These are phyloP conservation scores for Gryllus longicercus DNA, from an alignment of 2,888 invertebrate species.

Conservation along the genomic window DNA sequence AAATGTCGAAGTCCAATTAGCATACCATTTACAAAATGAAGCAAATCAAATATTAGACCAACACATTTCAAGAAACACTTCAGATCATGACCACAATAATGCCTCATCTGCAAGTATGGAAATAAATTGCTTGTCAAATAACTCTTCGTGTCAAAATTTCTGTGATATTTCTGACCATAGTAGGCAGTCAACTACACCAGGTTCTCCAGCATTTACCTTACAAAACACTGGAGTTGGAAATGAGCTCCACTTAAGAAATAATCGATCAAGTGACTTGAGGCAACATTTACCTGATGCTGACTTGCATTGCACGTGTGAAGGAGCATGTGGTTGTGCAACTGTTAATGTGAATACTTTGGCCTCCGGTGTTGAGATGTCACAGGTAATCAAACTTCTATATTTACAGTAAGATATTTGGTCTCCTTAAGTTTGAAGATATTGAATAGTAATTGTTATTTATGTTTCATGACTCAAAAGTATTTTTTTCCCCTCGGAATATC, in stretches of 20 bases:
- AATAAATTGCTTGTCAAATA: neutral
- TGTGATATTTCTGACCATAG: neutral
- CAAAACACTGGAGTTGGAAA: neutral
- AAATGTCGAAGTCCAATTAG: neutral
- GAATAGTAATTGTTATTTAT: too few relatives aligned
- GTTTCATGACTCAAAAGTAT: too few relatives aligned
- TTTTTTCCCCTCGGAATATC: too few relatives aligned
- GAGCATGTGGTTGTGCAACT: conserved; percentile 21
- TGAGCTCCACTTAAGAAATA: too few relatives aligned
- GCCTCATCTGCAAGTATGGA: neutral
- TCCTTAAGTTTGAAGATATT: too few relatives aligned
- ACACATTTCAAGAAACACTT: neutral
- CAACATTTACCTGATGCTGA: too few relatives aligned
- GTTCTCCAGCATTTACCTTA: neutral
- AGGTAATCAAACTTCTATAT: neutral
- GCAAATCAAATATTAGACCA: neutral
- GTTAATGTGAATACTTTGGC: neutral
- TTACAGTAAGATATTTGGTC: too few relatives aligned
- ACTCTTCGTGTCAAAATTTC: neutral
- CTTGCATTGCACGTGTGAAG: conserved; percentile 11
- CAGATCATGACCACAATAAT: neutral
- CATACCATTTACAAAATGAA: neutral
- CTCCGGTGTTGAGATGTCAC: neutral
- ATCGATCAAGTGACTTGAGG: too few relatives aligned
- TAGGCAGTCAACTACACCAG: neutral